phyloP scores from a whole-genome alignment of 2,113 vertebrate species.

The Leptodactylus fuscus region DNA sequence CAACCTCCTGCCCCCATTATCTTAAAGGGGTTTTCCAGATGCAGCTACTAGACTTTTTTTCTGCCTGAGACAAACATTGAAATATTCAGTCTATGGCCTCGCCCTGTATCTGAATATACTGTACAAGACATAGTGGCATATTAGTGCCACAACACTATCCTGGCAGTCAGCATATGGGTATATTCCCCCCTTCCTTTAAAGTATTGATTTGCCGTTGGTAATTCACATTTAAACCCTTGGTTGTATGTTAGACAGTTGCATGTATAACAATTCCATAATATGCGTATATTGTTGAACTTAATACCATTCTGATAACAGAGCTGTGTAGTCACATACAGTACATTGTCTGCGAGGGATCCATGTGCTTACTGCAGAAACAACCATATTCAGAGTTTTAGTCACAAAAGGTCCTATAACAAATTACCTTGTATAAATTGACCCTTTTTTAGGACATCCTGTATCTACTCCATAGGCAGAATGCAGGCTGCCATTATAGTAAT shows the following conservation, averaged over 20 bases:
- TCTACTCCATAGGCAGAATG: background rate
- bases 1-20: background rate
- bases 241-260: background rate
- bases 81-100: background rate
- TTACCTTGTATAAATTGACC: too few relatives aligned
- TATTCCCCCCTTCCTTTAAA: too few relatives aligned
- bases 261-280: background rate
- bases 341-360: too few relatives aligned
- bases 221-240: background rate
- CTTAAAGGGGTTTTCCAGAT: background rate
- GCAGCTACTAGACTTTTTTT: background rate
- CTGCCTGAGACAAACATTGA: background rate
- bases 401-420: too few relatives aligned
- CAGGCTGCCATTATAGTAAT: background rate
- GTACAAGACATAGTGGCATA: background rate
- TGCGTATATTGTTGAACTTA: background rate
- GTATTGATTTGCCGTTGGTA: background rate
- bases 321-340: too few relatives aligned
- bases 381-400: too few relatives aligned
- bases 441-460: background rate
- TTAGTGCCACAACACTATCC: background rate
- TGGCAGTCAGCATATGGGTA: background rate
- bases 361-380: too few relatives aligned
- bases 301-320: background rate
- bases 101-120: background rate